Base-by-base conservation (phyloP, 2,888 invertebrate genomes). In the Orthonevra nobilis region DNA sequence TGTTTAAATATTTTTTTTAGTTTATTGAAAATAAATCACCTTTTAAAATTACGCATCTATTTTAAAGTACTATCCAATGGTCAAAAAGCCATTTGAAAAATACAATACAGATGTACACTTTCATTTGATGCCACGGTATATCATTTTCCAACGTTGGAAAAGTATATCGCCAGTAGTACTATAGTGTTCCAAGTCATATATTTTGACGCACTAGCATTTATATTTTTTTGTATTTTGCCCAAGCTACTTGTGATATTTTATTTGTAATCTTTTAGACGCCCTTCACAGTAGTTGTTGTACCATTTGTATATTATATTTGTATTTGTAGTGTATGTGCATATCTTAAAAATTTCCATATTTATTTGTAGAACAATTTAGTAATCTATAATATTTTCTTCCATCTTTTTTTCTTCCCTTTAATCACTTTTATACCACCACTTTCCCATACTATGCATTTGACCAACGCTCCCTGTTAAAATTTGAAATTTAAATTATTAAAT, bases 331-430 rank as follows among this genome's bases (percentile, higher is more conserved):
- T 23, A 5, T 23, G 3, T 23, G 23, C 23, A 3, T 23, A 23
- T 23, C 5, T 23, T 23, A 23, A 50, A 36, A n/a, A 64, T 40
- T 64, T 66, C n/a, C 42, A 73, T 73, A 73, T 79, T 79, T 68
- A 36, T 79, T 79, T 79, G 79, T 79, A 79, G 79, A 61, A 66
- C 50, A 73, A 68, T 61, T 77, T 50, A 73, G 79, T 79, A 79
- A 79, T 79, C 72, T 79, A 79, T 73, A 73, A 79, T 30, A 68
- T 79, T 73, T 79, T 79, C 66, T 79, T 79, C 73, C 54, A 58
- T 79, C 79, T 79, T 79, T 79, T 77, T 79, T 79, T 79, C 79
- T 79, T 79, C 79, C 79, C 73, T 68, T 61, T 68, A 28, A 72
- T 60, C 52, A 73, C 61, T 44, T 34, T 17, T 72, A 52, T 61